Conservation (phyloP, 2,113 vertebrate genomes). For the Ochotona curzoniae region DNA sequence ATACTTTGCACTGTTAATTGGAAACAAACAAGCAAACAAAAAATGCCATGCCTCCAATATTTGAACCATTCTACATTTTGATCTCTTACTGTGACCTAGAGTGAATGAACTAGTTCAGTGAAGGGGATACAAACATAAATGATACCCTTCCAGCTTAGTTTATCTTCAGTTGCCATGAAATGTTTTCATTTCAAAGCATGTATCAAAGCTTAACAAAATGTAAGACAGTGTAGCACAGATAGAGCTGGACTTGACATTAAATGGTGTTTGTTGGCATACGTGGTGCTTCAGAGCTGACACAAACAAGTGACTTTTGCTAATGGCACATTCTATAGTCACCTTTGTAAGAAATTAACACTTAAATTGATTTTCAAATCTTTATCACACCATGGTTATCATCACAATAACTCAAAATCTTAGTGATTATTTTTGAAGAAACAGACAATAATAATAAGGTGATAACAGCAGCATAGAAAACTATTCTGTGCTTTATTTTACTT, state of each 20-base stretch:
- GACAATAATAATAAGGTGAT: neutral
- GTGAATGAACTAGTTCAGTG: neutral
- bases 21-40: neutral
- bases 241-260: slow-evolving; percentile 18
- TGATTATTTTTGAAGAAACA: neutral
- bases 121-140: neutral
- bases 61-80: neutral
- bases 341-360: neutral
- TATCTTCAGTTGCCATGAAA: neutral
- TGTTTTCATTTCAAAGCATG: neutral
- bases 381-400: neutral
- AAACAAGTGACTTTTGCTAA: neutral
- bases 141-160: neutral
- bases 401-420: neutral
- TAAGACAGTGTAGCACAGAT: neutral
- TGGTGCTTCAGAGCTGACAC: neutral
- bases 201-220: neutral
- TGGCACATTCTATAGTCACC: neutral
- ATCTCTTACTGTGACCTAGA: neutral
- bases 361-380: neutral
- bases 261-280: neutral
- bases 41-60: neutral
- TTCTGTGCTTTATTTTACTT: no score
- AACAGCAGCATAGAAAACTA: no score
- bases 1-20: neutral